Percentiles rank a stretch among this genome's conserved stretches.
These are phyloP conservation scores for Antedon mediterranea DNA, from an alignment of 53 echinoderm and acorn worm species.

Conservation along the genomic window DNA sequence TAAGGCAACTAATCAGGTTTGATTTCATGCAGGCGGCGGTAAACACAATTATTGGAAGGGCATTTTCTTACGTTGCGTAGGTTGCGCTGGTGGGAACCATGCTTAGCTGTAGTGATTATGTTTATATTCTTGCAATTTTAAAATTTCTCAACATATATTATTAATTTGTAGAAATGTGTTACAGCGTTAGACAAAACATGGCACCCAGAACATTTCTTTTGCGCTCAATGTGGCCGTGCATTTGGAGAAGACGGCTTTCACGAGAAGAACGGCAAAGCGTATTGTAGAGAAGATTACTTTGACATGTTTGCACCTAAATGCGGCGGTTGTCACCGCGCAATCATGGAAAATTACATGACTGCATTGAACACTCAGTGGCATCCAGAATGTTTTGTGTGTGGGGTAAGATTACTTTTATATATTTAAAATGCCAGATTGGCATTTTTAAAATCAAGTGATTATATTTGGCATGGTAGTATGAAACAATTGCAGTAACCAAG, in stretches of 20 bases:
- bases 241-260: conserved; percentile 88
- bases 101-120: not conserved
- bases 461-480: no score
- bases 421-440: no score
- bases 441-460: no score
- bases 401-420: conserved; percentile 32
- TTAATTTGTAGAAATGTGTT: conserved; percentile 51
- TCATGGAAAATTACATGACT: conserved; percentile 98
- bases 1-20: no score
- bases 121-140: not conserved
- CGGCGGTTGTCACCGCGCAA: conserved; percentile 81
- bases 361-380: conserved; percentile 97
- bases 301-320: conserved; percentile 98
- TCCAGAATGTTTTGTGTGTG: conserved; percentile 92
- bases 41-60: no score
- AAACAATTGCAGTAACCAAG: no score
- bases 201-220: conserved; percentile 99
- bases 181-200: conserved; percentile 96
- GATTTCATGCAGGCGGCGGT: no score
- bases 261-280: conserved; percentile 93
- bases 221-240: conserved; percentile 88
- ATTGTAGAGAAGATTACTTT: conserved; percentile 92
- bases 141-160: conserved; percentile 1
- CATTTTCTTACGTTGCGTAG: no score
- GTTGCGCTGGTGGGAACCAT: no score